Evolutionary conservation across 2,888 invertebrate species (phyloP), one percentile per base, ranked within the genome.

Genomic region (Drosophila macrospina): DNA sequence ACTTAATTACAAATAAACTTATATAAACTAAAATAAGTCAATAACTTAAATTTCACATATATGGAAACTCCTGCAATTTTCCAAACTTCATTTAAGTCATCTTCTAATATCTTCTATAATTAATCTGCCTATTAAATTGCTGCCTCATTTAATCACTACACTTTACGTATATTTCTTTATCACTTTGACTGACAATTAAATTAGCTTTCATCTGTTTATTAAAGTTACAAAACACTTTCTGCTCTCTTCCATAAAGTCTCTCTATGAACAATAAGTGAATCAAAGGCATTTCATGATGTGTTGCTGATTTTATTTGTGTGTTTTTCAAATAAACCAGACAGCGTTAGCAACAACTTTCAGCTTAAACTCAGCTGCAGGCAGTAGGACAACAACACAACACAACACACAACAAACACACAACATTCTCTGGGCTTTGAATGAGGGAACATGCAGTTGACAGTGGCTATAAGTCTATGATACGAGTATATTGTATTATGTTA

Each of bases 401-500:
- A 48, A 54, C 20, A 69, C n/a, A 28, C 13, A 52, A 24, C 24
- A 67, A n/a, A n/a, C n/a, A n/a, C n/a, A 28, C 24, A 39, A 34
- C 34, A 37, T 50, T 10, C 28, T 30, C n/a, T 30, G 36, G 62
- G 34, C 44, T 61, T 44, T 15, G 37, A 36, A 41, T 59, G 37
- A 59, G 24, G 34, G 32, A 55, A 15, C 45, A 64, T 70, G 63
- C 61, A 59, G 60, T 61, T 66, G 55, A 55, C 45, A 41, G 50
- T 51, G 47, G 60, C 52, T 64, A 64, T 69, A 75, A 67, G 59
- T 82, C 65, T 71, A 48, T 48, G 50, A 65, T 54, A 60, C 74
- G 20, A 20, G 20, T 78, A 60, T 52, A 61, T 59, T 69, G 57
- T 62, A 57, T 47, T 59, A 48, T 78, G 52, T 37, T 70, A 15